Evolutionary conservation across 2,888 invertebrate species (phyloP).

Genomic region (Salpingus planirostris): DNA sequence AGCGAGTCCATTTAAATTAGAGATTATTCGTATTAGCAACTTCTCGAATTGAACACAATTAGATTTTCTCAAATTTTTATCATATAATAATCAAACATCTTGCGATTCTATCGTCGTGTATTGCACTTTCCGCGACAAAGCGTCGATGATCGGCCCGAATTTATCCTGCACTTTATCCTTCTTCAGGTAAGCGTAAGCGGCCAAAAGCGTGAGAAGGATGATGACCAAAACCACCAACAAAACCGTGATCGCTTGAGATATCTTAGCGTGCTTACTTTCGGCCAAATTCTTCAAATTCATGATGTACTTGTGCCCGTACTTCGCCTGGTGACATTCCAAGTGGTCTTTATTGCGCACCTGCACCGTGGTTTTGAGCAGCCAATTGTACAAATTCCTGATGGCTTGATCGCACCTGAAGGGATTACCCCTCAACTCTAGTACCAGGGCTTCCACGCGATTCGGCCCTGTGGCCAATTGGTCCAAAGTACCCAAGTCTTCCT

Average conservation of each 20-base stretch:
- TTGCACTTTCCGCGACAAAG: constrained; percentile 60
- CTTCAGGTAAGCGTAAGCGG: constrained; percentile 53
- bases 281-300: constrained; percentile 33
- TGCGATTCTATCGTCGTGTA: constrained; percentile 57
- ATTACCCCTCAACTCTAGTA: constrained; percentile 58
- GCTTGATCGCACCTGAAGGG: constrained; percentile 62
- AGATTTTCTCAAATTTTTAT: no score
- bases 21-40: no score
- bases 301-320: constrained; percentile 28
- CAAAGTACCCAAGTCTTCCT: constrained; percentile 48
- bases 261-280: constrained; percentile 31
- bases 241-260: constrained; percentile 40
- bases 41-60: no score
- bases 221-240: constrained; percentile 47
- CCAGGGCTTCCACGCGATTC: constrained; percentile 36
- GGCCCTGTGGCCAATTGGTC: constrained; percentile 46
- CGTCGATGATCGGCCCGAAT: constrained; percentile 54
- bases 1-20: no score
- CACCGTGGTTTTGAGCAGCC: constrained; percentile 55
- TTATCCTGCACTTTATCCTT: constrained; percentile 49
- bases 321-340: constrained; percentile 44
- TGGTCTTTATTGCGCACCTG: constrained; percentile 48
- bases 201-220: constrained; percentile 47
- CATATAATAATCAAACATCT: constrained; percentile 34
- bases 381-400: constrained; percentile 50